phyloP scores from a whole-genome alignment of 1,140 invertebrate species.

The Penaeus japonicus region DNA sequence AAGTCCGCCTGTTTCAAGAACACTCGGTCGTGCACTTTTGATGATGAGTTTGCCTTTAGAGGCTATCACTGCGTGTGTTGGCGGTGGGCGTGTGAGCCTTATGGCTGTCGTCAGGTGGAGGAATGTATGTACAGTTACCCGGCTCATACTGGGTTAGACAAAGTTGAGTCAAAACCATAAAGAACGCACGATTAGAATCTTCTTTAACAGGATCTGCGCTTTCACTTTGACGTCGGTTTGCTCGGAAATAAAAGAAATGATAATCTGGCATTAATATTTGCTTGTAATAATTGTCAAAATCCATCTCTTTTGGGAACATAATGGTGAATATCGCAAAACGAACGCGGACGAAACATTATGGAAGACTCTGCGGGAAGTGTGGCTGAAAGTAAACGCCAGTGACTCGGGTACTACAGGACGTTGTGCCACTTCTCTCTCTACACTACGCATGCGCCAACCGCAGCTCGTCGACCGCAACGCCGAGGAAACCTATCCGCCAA shows the following conservation, averaged over 20 bases:
- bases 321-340: neutral
- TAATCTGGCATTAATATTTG: too few relatives aligned
- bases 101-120: neutral
- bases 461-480: neutral
- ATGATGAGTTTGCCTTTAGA: too few relatives aligned
- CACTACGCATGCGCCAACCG: slow-evolving; percentile 18
- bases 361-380: neutral
- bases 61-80: neutral
- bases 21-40: too few relatives aligned
- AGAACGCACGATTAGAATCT: neutral
- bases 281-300: too few relatives aligned
- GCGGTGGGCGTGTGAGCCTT: neutral
- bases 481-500: neutral
- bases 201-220: neutral
- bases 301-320: too few relatives aligned
- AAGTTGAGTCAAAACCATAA: neutral
- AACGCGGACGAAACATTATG: neutral
- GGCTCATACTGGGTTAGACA: neutral
- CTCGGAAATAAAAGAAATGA: neutral
- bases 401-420: slow-evolving; percentile 28
- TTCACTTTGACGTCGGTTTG: neutral
- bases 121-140: slow-evolving; percentile 31
- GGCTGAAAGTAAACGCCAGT: slow-evolving; percentile 30
- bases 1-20: too few relatives aligned
- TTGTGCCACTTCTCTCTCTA: slow-evolving; percentile 34